These are phyloP conservation scores for Tetranychus piercei DNA, from an alignment of 2,888 invertebrate species.

Conservation along the genomic window DNA sequence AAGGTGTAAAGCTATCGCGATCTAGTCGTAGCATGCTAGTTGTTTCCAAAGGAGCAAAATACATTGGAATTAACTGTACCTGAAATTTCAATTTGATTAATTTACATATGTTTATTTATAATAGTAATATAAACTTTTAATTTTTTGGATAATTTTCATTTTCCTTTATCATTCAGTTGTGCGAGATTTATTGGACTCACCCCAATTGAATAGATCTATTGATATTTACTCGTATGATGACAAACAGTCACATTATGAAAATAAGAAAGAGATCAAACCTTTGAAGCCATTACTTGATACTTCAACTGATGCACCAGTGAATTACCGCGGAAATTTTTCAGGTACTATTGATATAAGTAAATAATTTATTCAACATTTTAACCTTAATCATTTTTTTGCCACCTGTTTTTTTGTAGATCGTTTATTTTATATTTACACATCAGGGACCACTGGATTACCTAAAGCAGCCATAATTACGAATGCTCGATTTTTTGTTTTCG, in stretches of 20 bases:
- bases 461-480: conserved; percentile 93
- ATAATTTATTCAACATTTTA: too few relatives aligned
- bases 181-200: background rate
- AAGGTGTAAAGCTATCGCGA: too few relatives aligned
- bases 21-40: too few relatives aligned
- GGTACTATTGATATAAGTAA: background rate
- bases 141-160: too few relatives aligned
- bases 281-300: background rate
- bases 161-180: background rate
- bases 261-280: too few relatives aligned
- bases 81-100: too few relatives aligned
- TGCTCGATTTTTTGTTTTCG: conserved; percentile 46
- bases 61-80: too few relatives aligned
- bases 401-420: conserved; percentile 18
- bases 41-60: too few relatives aligned
- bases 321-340: background rate
- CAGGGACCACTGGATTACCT: conserved; percentile 91
- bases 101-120: too few relatives aligned
- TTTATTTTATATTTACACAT: conserved; percentile 86
- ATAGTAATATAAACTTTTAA: too few relatives aligned
- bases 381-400: too few relatives aligned
- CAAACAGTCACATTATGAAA: too few relatives aligned
- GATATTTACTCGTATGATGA: background rate
- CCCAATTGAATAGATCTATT: background rate
- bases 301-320: background rate